Conservation (phyloP, 2,888 invertebrate species). For the Nymphalis urticae region DNA sequence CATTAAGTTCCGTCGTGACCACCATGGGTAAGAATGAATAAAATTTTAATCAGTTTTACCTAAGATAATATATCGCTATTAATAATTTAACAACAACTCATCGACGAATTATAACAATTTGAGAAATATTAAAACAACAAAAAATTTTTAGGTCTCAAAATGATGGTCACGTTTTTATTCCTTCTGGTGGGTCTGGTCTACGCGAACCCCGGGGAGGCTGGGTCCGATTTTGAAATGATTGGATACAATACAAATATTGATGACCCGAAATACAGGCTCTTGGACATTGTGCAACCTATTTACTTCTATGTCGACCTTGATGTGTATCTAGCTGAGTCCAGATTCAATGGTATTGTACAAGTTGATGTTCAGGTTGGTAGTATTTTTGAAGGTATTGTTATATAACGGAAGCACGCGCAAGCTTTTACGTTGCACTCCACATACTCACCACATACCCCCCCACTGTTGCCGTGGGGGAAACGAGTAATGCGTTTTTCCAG, state of each 20-base stretch:
- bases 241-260: conserved; percentile 57
- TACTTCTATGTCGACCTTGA: conserved; percentile 59
- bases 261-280: conserved; percentile 61
- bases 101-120: background rate
- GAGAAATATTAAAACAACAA: background rate
- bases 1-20: conserved; percentile 51
- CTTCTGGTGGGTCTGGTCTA: conserved; percentile 53
- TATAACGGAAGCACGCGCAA: too few relatives aligned
- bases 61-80: background rate
- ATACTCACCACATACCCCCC: too few relatives aligned
- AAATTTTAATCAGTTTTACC: background rate
- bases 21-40: conserved; percentile 61
- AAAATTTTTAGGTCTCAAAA: conserved; percentile 54
- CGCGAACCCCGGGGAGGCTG: conserved; percentile 59
- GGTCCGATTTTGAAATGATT: conserved; percentile 59
- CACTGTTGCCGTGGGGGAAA: too few relatives aligned
- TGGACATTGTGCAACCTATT: conserved; percentile 58
- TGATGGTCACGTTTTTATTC: conserved; percentile 52
- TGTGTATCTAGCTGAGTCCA: conserved; percentile 54
- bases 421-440: too few relatives aligned
- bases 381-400: background rate
- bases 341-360: conserved; percentile 58
- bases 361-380: conserved; percentile 58
- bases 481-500: too few relatives aligned
- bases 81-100: background rate